These are phyloP conservation scores for Drosophila biarmipes DNA, from an alignment of 1,140 invertebrate species.

Conservation along the genomic window DNA sequence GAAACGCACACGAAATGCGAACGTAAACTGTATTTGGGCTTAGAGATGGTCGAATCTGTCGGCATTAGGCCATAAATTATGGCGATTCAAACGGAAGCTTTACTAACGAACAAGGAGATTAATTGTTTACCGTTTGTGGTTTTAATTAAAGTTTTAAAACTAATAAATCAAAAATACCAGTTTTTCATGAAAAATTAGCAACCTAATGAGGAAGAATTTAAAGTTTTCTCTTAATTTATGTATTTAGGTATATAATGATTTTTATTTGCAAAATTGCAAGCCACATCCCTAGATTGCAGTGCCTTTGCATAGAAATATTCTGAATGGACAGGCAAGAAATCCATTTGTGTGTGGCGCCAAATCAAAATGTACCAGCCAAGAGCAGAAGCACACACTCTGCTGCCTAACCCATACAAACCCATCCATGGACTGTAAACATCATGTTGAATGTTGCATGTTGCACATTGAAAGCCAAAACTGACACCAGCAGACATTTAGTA, in stretches of 20 bases:
- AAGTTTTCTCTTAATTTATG: no score
- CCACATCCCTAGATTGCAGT: constrained; percentile 24
- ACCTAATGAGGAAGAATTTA: no score
- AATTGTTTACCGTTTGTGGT: no score
- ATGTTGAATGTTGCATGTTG: constrained; percentile 72
- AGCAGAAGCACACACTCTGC: constrained; percentile 11
- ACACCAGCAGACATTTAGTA: constrained; percentile 77
- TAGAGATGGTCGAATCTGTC: constrained; percentile 24
- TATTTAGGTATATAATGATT: no score
- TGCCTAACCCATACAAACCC: constrained; percentile 10
- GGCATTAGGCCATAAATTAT: not conserved
- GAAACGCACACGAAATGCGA: constrained; percentile 51
- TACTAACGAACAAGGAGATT: not conserved
- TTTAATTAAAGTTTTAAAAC: not conserved
- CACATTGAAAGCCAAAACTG: constrained; percentile 74
- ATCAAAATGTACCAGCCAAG: constrained; percentile 64
- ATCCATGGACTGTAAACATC: constrained; percentile 63
- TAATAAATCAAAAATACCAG: not conserved
- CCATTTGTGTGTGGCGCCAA: constrained; percentile 67
- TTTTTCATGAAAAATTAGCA: no score
- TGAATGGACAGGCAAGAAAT: constrained; percentile 62
- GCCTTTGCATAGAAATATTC: constrained; percentile 45
- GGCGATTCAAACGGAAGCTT: not conserved
- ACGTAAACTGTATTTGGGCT: constrained; percentile 30
- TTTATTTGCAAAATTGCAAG: not conserved